Percentiles rank a stretch among this genome's conserved stretches.
Evolutionary conservation across 2,888 invertebrate species (phyloP).

Genomic region (Peribatodes rhomboidaria): DNA sequence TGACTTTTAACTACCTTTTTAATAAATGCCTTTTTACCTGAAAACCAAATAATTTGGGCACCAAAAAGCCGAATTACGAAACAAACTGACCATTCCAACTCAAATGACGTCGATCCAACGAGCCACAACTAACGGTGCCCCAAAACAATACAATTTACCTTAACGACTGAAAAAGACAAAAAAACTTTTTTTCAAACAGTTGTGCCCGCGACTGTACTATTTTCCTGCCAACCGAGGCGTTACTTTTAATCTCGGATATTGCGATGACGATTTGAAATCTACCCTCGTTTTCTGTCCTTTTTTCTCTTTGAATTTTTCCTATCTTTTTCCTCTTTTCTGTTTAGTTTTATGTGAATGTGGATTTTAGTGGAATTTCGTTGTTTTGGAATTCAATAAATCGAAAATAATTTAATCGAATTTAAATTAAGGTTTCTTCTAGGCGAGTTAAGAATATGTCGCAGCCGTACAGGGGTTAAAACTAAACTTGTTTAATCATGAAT

Average conservation of each 20-base stretch:
- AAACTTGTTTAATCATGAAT: too few relatives aligned
- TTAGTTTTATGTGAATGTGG: conserved; percentile 32
- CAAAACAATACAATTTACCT: conserved; percentile 36
- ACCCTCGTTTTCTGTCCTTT: conserved; percentile 42
- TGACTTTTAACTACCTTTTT: neutral
- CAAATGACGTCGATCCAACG: conserved; percentile 26
- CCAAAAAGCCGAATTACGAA: conserved; percentile 27
- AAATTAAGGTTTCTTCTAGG: too few relatives aligned
- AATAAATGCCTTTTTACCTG: neutral
- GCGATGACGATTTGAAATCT: conserved; percentile 75
- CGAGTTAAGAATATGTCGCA: too few relatives aligned
- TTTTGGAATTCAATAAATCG: neutral
- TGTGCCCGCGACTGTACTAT: conserved; percentile 46
- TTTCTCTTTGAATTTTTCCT: conserved; percentile 29
- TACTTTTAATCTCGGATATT: conserved; percentile 85
- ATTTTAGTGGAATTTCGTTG: conserved; percentile 16
- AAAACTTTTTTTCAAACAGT: conserved; percentile 20
- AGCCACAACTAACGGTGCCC: conserved; percentile 33
- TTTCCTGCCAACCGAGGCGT: conserved; percentile 78
- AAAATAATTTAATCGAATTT: neutral
- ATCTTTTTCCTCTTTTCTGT: conserved; percentile 23
- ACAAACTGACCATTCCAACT: conserved; percentile 16
- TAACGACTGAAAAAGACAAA: conserved; percentile 20
- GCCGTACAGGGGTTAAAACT: too few relatives aligned
- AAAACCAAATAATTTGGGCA: neutral